A percentile compares a stretch with the other conserved stretches of the same genome.
phyloP scores from a whole-genome alignment of 2,797 vertebrate species.

The Catostomus latipinnis region DNA sequence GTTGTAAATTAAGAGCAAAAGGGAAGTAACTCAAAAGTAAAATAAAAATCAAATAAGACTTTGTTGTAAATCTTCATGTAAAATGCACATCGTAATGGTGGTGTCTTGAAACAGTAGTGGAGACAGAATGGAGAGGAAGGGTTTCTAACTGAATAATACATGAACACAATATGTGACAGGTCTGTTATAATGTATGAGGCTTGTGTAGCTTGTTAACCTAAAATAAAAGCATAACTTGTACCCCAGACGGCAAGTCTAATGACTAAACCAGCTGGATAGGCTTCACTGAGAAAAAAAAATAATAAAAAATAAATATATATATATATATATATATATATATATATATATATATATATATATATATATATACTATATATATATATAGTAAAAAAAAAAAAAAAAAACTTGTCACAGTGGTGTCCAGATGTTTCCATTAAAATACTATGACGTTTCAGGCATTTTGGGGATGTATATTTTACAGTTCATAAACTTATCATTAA shows the following conservation, averaged over 20 bases:
- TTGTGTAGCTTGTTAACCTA: slow-evolving; percentile 6
- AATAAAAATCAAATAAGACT: neutral
- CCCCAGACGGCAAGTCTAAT: neutral
- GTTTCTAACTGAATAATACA: slow-evolving; percentile 32
- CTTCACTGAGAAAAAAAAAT: neutral
- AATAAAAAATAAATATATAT: neutral
- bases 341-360: too few species aligned
- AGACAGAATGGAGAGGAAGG: neutral
- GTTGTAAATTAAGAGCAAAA: neutral
- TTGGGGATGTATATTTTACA: neutral
- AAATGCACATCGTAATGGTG: neutral
- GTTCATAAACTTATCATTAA: neutral
- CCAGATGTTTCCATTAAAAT: too few species aligned
- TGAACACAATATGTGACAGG: slow-evolving; percentile 30
- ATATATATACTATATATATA: too few species aligned
- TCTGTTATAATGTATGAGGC: slow-evolving; percentile 35
- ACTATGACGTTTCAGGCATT: neutral
- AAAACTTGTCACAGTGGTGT: too few species aligned
- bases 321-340: too few species aligned
- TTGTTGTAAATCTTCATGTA: neutral
- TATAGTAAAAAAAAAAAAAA: neutral
- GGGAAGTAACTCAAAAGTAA: neutral
- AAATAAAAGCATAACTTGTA: neutral
- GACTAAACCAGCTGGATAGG: neutral
- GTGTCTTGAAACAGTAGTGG: neutral